These are phyloP conservation scores for Brachyistius frenatus DNA, from an alignment of 2,113 vertebrate species.

Conservation along the genomic window DNA sequence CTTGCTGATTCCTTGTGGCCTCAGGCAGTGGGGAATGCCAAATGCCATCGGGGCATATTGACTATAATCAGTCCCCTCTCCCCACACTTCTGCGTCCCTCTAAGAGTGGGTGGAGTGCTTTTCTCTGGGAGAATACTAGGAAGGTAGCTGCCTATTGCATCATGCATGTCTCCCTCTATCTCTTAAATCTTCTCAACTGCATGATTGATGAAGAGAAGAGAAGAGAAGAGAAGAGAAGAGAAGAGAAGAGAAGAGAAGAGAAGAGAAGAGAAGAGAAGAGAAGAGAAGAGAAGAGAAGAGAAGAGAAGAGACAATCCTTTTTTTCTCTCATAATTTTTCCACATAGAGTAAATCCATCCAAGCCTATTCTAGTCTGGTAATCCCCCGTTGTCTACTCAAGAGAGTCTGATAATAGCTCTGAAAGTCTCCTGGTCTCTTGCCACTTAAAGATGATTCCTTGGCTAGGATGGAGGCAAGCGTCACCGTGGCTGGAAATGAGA, in stretches of 20 bases:
- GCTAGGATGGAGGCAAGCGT: conserved; percentile 62
- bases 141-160: conserved; percentile 34
- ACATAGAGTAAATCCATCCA: conserved; percentile 51
- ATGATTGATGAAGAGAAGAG: conserved; percentile 13
- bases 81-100: conserved; percentile 27
- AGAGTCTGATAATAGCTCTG: conserved; percentile 62
- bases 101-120: conserved; percentile 33
- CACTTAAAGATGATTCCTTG: conserved; percentile 52
- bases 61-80: conserved; percentile 51
- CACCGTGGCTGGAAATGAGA: conserved; percentile 78
- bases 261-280: no score
- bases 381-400: conserved; percentile 60
- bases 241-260: no score
- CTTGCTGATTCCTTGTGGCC: conserved; percentile 53
- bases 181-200: background rate
- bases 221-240: conserved; percentile 12
- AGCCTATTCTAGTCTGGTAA: conserved; percentile 54
- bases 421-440: conserved; percentile 31
- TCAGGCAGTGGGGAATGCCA: conserved; percentile 62
- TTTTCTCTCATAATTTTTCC: conserved; percentile 44
- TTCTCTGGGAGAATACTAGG: conserved; percentile 48
- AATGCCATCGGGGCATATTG: conserved; percentile 69
- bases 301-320: conserved; percentile 2
- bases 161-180: conserved; percentile 30
- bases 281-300: no score